Conservation (phyloP, 2,888 invertebrate genomes). For the Oxyteleia sp. region DNA sequence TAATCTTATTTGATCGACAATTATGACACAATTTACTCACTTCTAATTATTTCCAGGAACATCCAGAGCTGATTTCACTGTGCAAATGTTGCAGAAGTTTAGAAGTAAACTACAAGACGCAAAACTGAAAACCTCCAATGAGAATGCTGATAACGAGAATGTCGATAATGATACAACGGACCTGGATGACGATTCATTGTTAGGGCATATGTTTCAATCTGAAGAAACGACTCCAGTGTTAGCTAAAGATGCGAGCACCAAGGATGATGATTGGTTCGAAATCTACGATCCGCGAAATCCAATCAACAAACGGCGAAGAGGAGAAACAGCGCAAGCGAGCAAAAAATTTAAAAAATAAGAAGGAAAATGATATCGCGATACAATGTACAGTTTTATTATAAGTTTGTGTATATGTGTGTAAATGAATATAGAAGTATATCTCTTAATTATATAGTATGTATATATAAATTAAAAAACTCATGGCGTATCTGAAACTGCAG, state of each 20-base stretch:
- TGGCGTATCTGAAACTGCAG: too few relatives aligned
- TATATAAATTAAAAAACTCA: too few relatives aligned
- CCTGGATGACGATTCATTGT: constrained; percentile 86
- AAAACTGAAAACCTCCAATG: constrained; percentile 88
- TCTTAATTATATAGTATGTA: too few relatives aligned
- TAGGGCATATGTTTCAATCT: constrained; percentile 91
- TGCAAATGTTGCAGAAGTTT: constrained; percentile 94
- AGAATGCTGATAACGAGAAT: constrained; percentile 80
- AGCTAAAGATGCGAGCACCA: constrained; percentile 97
- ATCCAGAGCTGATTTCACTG: constrained; percentile 92
- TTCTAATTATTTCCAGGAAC: constrained; percentile 81
- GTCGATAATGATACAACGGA: constrained; percentile 59
- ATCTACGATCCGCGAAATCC: constrained; percentile 98
- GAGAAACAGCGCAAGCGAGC: constrained; percentile 77
- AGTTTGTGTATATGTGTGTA: neutral
- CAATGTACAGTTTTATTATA: too few relatives aligned
- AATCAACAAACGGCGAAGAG: constrained; percentile 96
- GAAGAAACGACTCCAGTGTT: constrained; percentile 91
- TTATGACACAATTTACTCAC: too few relatives aligned
- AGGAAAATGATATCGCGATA: neutral
- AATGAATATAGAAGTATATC: too few relatives aligned
- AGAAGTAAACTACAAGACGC: constrained; percentile 92
- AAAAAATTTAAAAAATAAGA: constrained; percentile 8
- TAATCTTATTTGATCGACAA: too few relatives aligned
- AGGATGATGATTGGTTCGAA: constrained; percentile 98